Base-by-base conservation (phyloP, 2,113 vertebrate species). In the Vulpes lagopus region DNA sequence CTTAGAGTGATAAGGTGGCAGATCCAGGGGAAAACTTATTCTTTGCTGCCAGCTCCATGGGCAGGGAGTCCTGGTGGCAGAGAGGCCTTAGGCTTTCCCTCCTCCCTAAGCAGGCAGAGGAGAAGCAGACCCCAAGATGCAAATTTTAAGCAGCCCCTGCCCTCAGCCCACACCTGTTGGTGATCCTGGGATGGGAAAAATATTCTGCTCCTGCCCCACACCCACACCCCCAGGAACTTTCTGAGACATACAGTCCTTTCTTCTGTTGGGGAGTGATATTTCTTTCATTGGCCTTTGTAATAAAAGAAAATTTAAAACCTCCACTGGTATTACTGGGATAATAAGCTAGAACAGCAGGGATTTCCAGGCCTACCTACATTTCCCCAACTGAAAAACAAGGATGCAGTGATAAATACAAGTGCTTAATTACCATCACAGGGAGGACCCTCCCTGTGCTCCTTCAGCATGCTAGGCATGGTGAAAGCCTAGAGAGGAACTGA, bases 271-370 rank as follows among this genome's bases (percentile, higher is more conserved):
- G 88, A 90, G 55, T 91, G 93, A 90, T 78, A 98, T 92, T 98
- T 98, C 98, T 98, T 98, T 98, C 98, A 69, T 19, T 97, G 14
- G 14, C 91, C 96, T 98, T 98, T 98, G 96, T 98, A 97, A 98
- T 97, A 96, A 98, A 98, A 97, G 64, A 78, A 92, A 80, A 43
- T 10, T 35, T 86, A 60, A 43, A 62, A 32, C 11, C 19, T 19
- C n/a, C 76, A 71, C 10, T 71, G 81, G 32, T n/a, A 51, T 27
- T 82, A 65, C 59, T 89, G 64, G 49, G n/a, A 43, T 64, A 20
- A 22, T 14, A 67, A 32, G 87, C 51, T 11, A 11, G 38, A 76
- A 59, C 15, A 79, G 9, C 4, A 0, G 78, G 82, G 12, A 60
- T 35, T 85, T 32, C 25, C 30, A 22, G 5, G 16, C 49, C 81